Percentiles rank a stretch among this genome's conserved stretches.
Conservation (phyloP, 2,797 vertebrate species). For the Orientallactaga sibirica region DNA sequence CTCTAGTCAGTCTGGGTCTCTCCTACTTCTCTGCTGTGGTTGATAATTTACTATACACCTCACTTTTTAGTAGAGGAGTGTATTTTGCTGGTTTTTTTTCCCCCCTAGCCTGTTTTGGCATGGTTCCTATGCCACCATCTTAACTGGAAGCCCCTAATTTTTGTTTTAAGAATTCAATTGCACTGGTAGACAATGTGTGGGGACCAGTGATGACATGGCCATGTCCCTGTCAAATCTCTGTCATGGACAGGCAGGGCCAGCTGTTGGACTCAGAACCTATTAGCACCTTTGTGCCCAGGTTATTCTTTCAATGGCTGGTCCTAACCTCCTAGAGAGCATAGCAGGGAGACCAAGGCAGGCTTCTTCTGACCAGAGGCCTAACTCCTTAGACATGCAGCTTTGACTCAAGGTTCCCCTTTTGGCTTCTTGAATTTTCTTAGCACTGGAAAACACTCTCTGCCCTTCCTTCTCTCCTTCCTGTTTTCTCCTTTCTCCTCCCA, state of each 20-base stretch:
- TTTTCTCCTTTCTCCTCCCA: not conserved
- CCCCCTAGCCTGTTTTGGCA: too few species aligned
- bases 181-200: not conserved
- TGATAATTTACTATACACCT: too few species aligned
- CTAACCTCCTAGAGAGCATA: not conserved
- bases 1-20: too few species aligned
- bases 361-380: not conserved
- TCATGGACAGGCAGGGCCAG: too few species aligned
- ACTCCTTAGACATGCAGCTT: not conserved
- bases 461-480: not conserved
- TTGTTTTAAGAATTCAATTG: too few species aligned
- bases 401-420: not conserved
- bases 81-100: too few species aligned
- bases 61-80: too few species aligned
- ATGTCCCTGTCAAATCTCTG: not conserved
- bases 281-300: not conserved
- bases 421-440: too few species aligned
- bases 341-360: not conserved
- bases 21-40: too few species aligned
- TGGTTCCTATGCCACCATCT: too few species aligned
- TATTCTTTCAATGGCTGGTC: not conserved
- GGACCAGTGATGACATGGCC: too few species aligned
- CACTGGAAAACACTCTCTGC: fast-evolving
- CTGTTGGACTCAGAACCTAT: not conserved
- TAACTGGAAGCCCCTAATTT: too few species aligned